Conservation (phyloP, 92 coral and sea anemone species). For the Phenganax subtilis region DNA sequence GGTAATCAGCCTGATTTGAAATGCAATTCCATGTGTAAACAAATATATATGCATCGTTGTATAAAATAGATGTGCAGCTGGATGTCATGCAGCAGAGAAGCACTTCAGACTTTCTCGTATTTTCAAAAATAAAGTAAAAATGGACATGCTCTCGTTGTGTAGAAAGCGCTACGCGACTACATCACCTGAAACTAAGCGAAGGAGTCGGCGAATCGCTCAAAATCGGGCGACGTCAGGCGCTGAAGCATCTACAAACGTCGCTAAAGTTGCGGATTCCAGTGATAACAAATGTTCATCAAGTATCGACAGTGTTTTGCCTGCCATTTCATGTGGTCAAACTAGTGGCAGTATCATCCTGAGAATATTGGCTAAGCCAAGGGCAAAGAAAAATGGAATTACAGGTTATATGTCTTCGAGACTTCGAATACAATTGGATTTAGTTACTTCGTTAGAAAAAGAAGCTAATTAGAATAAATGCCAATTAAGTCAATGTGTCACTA, state of each 20-base stretch:
- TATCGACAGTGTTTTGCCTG: neutral
- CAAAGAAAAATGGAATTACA: conserved; percentile 55
- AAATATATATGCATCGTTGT: too few species aligned
- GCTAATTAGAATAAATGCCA: too few species aligned
- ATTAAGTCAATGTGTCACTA: too few species aligned
- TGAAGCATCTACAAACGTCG: neutral
- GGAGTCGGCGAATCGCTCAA: conserved; percentile 15
- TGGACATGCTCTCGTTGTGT: conserved; percentile 40
- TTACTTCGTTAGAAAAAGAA: neutral
- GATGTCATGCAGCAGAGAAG: too few species aligned
- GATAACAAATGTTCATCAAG: conserved; percentile 9
- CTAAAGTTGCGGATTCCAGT: neutral
- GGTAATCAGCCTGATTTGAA: too few species aligned
- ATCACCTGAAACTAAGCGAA: conserved; percentile 14
- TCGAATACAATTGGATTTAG: neutral
- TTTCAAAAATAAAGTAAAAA: neutral
- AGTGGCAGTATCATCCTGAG: conserved; percentile 51
- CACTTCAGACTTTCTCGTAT: too few species aligned
- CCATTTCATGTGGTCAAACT: conserved; percentile 38
- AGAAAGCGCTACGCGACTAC: neutral
- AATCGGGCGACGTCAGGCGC: neutral
- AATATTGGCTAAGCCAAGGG: conserved; percentile 63
- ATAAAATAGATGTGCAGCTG: too few species aligned
- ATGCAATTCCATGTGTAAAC: too few species aligned
- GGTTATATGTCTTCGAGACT: conserved; percentile 16